A percentile compares a stretch with the other conserved stretches of the same genome.
Conservation (phyloP, 2,888 invertebrate genomes). For the Acronicta aceris region DNA sequence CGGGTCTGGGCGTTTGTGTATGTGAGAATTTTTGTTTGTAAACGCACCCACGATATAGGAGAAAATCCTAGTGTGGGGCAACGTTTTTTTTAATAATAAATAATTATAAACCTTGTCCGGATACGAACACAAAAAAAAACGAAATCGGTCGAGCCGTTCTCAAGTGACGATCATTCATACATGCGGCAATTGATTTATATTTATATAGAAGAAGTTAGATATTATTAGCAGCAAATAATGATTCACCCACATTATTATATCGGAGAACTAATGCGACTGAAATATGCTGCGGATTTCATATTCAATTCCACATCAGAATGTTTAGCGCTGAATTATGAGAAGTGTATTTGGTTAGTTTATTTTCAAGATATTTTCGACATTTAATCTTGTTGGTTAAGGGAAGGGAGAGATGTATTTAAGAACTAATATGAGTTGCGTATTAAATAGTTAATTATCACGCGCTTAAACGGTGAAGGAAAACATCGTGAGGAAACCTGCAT, state of each 20-base stretch:
- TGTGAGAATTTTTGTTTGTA: too few relatives aligned
- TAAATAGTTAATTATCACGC: too few relatives aligned
- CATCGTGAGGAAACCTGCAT: too few relatives aligned
- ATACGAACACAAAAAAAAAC: too few relatives aligned
- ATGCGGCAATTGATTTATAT: neutral
- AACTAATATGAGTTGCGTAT: neutral
- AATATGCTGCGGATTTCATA: conserved; percentile 44
- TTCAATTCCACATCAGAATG: conserved; percentile 44
- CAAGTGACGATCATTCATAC: too few relatives aligned
- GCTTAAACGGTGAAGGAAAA: too few relatives aligned
- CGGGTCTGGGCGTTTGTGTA: too few relatives aligned
- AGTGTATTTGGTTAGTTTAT: conserved; percentile 10
- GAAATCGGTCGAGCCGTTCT: too few relatives aligned
- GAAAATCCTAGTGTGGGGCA: too few relatives aligned
- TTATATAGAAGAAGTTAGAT: neutral
- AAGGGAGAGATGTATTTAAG: neutral
- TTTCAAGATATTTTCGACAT: conserved; percentile 20
- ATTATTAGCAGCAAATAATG: conserved; percentile 40
- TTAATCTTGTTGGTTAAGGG: conserved; percentile 2
- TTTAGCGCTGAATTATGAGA: conserved; percentile 33
- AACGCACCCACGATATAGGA: too few relatives aligned
- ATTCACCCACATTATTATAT: conserved; percentile 39
- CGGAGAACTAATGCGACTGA: conserved; percentile 26
- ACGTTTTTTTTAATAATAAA: too few relatives aligned
- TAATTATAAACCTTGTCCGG: too few relatives aligned